Conservation (phyloP, 1,140 invertebrate species). For the Drosophila ananassae region DNA sequence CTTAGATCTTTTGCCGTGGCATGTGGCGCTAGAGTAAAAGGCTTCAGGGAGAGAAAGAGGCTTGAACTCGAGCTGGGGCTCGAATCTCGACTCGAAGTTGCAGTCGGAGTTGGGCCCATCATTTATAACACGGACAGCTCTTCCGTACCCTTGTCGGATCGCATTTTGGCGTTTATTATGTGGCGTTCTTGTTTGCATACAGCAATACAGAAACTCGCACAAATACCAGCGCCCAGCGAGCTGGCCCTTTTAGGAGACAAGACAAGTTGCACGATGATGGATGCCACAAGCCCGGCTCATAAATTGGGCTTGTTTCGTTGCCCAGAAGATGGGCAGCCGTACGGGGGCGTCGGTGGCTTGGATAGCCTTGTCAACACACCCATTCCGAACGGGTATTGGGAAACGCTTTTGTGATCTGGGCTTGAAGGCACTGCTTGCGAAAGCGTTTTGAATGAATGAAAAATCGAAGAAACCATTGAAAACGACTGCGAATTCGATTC, state of each 20-base stretch:
- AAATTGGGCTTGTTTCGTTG: slow-evolving; percentile 57
- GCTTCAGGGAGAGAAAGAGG: slow-evolving; percentile 37
- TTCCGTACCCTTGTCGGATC: slow-evolving; percentile 29
- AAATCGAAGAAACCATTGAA: slow-evolving; percentile 2
- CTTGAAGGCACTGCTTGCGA: slow-evolving; percentile 19
- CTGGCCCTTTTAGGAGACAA: slow-evolving; percentile 44
- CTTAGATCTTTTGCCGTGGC: slow-evolving; percentile 76
- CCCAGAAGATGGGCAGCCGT: slow-evolving; percentile 23
- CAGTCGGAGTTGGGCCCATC: slow-evolving; percentile 37
- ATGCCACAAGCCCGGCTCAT: slow-evolving; percentile 62
- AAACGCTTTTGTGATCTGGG: slow-evolving; percentile 32
- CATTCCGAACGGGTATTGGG: slow-evolving; percentile 45
- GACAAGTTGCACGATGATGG: slow-evolving; percentile 60
- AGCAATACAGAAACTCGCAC: slow-evolving; percentile 19
- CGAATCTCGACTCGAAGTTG: slow-evolving; percentile 20
- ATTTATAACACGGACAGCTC: slow-evolving; percentile 69
- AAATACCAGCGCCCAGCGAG: slow-evolving; percentile 6
- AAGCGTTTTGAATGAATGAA: slow-evolving; percentile 15
- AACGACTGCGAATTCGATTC: neutral
- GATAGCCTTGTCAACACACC: slow-evolving; percentile 59
- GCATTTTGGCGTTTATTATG: slow-evolving; percentile 50
- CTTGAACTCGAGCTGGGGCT: slow-evolving; percentile 19
- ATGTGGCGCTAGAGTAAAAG: slow-evolving; percentile 69
- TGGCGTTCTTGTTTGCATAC: slow-evolving; percentile 45
- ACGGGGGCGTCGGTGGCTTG: slow-evolving; percentile 35